Evolutionary conservation across 2,113 vertebrate species (phyloP).

Genomic region (Bos taurus): ARS-UCD2.0 NC_037347.1:21049501-21050000

Average conservation of each 20-base stretch:
- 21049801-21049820: not conserved
- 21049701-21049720: not conserved
- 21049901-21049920: not conserved
- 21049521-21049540: not conserved
- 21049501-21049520: not conserved
- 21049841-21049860: not conserved
- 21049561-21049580: not conserved
- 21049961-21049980: not conserved
- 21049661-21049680: not conserved
- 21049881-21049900: not conserved
- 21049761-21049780: not conserved
- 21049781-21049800: not conserved
- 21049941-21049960: not conserved
- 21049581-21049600: not conserved
- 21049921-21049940: not conserved
- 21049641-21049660: not conserved
- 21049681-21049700: not conserved
- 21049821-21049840: not conserved
- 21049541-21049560: not conserved
- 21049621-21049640: not conserved
- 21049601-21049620: not conserved
- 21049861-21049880: not conserved
- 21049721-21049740: not conserved
- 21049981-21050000: not conserved
- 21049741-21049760: not conserved